Percentiles rank a stretch among this genome's conserved stretches.
Evolutionary conservation across 2,888 invertebrate species (phyloP).

Genomic region (Phortica magna): DNA sequence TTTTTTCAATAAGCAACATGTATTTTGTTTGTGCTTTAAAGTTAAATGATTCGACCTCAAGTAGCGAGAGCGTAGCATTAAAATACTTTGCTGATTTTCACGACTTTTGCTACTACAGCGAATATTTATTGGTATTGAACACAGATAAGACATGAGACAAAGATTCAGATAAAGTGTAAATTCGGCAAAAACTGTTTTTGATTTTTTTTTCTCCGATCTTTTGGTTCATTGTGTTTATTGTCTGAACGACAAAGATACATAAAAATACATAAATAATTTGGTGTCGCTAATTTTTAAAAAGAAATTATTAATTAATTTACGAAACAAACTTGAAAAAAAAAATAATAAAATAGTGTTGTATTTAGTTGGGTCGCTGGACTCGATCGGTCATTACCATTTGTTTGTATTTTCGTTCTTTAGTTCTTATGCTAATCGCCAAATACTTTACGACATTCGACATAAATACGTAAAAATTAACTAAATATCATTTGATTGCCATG

Average conservation of each 20-base stretch:
- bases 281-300: slow-evolving; percentile 26
- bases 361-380: slow-evolving; percentile 26
- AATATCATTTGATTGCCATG: slow-evolving; percentile 63
- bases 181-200: neutral
- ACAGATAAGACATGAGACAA: neutral
- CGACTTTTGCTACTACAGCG: slow-evolving; percentile 23
- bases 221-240: neutral
- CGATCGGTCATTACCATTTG: slow-evolving; percentile 38
- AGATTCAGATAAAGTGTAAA: too few relatives aligned
- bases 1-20: slow-evolving; percentile 42
- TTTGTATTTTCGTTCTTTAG: slow-evolving; percentile 15
- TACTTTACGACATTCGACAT: slow-evolving; percentile 53
- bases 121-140: slow-evolving; percentile 1
- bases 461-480: slow-evolving; percentile 58
- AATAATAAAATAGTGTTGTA: slow-evolving; percentile 16
- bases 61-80: slow-evolving; percentile 39
- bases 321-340: slow-evolving; percentile 10
- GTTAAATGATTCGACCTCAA: neutral
- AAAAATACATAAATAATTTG: slow-evolving; percentile 28
- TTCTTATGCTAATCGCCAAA: slow-evolving; percentile 38
- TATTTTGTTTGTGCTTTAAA: neutral
- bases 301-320: slow-evolving; percentile 36
- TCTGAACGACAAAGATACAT: slow-evolving; percentile 8
- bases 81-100: slow-evolving; percentile 35
- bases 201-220: neutral